Base-by-base conservation (phyloP, 1,140 invertebrate genomes). In the Diorhabda carinulata region DNA sequence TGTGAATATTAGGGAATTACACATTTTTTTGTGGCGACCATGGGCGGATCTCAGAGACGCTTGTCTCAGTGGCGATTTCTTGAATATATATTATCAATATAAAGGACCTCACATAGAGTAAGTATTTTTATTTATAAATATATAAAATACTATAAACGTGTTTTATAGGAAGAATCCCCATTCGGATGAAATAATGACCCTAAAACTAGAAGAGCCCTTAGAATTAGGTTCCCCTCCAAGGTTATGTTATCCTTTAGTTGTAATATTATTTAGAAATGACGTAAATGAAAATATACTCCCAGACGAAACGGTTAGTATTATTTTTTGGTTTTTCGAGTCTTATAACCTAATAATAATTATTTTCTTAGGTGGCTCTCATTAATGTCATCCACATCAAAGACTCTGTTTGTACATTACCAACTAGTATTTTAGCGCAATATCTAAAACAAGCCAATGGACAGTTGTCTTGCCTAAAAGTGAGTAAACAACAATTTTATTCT, bases 301-400 rank as follows among this genome's bases (percentile, higher is more conserved):
- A 9, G 90, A 91, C 74, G 90, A 92, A 78, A 91, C 90, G 58
- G 90, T 91, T 75, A 85, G 83, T 78, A 68, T 69, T 56, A 56
- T 56, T 56, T n/a, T n/a, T 56, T n/a, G 52, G 2, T 7, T 56
- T 56, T 56, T 56, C n/a, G 6, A 56, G 6, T 56, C 6, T 56
- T 56, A 56, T n/a, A 56, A 7, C n/a, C 52, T 7, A 56, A 56
- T 25, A 25, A 25, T 25, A 1, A 1, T 25, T 25, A 25, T 42
- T 73, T 68, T 74, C 72, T 82, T 81, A 92, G 90, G 90, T 91
- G 66, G 90, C 90, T 56, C 78, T 92, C 67, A 87, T 92, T 73
- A 91, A 88, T 74, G 89, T 92, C n/a, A 87, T 93, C 6, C 91
- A 92, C 77, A 91, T 93, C 70, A 88, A 88, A 74, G 91, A 92